A percentile compares a stretch with the other conserved stretches of the same genome.
Evolutionary conservation across 2,113 vertebrate genomes (phyloP).

Genomic region (Ploceus nigricollis): DNA sequence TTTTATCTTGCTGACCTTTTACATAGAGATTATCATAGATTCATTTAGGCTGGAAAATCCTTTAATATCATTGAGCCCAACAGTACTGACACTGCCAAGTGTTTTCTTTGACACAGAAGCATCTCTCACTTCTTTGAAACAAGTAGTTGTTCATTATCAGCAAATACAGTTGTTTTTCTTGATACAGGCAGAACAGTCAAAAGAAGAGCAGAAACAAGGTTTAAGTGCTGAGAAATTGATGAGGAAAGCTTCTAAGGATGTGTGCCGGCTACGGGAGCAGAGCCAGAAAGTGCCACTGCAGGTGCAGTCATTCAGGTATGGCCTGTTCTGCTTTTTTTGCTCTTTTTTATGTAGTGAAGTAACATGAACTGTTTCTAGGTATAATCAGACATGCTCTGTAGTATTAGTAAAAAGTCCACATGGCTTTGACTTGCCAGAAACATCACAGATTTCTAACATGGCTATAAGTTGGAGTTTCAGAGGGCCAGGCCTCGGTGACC

Average conservation of each 20-base stretch:
- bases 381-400: not conserved
- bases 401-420: not conserved
- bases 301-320: conserved; percentile 85
- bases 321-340: not conserved
- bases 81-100: not conserved
- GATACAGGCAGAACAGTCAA: conserved; percentile 79
- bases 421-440: not conserved
- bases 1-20: not conserved
- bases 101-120: not conserved
- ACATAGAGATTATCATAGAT: not conserved
- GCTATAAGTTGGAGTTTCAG: not conserved
- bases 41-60: not conserved
- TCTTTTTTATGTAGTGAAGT: not conserved
- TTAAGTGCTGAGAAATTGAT: conserved; percentile 80
- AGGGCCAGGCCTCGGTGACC: rapidly evolving
- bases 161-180: not conserved
- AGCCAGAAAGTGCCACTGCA: conserved; percentile 81
- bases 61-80: not conserved
- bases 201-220: conserved; percentile 79
- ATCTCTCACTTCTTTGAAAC: not conserved
- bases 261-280: conserved; percentile 82
- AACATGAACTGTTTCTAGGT: not conserved
- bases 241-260: conserved; percentile 83
- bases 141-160: not conserved
- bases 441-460: not conserved